Evolutionary conservation across 2,113 vertebrate genomes (phyloP).

Genomic region (Meleagris gallopavo): DNA sequence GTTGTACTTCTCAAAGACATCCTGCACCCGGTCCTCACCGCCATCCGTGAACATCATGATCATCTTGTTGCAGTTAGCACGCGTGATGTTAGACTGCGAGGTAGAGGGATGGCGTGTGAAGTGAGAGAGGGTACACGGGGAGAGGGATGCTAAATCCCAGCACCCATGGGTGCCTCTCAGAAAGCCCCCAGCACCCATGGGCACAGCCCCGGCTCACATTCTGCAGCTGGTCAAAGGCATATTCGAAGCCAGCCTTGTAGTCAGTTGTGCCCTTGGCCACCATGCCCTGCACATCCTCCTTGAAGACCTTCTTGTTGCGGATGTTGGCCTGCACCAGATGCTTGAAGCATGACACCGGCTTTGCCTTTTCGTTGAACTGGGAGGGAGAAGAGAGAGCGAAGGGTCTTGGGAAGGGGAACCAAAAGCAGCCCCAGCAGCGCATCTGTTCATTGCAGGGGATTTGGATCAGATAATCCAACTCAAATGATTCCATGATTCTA

Average conservation of each 20-base stretch:
- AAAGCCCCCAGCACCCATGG: too few species aligned
- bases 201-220: slow-evolving; percentile 85
- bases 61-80: slow-evolving; percentile 99
- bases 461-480: too few species aligned
- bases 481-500: too few species aligned
- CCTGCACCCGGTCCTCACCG: slow-evolving; percentile 95
- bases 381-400: background rate
- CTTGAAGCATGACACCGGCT: slow-evolving; percentile 93
- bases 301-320: slow-evolving; percentile 98
- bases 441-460: too few species aligned
- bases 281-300: slow-evolving; percentile 93
- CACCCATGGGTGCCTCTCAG: too few species aligned
- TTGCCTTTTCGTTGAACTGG: slow-evolving; percentile 97
- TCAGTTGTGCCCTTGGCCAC: slow-evolving; percentile 96
- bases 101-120: background rate
- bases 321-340: slow-evolving; percentile 97
- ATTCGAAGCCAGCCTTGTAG: slow-evolving; percentile 99
- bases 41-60: slow-evolving; percentile 99
- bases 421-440: background rate
- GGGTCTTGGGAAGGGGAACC: background rate
- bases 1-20: slow-evolving; percentile 98
- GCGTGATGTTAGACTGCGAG: slow-evolving; percentile 89
- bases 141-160: background rate
- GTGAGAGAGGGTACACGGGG: background rate
- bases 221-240: slow-evolving; percentile 97